These are phyloP conservation scores for Scophthalmus maximus DNA, from an alignment of 2,113 vertebrate genomes.

Conservation along the genomic window DNA sequence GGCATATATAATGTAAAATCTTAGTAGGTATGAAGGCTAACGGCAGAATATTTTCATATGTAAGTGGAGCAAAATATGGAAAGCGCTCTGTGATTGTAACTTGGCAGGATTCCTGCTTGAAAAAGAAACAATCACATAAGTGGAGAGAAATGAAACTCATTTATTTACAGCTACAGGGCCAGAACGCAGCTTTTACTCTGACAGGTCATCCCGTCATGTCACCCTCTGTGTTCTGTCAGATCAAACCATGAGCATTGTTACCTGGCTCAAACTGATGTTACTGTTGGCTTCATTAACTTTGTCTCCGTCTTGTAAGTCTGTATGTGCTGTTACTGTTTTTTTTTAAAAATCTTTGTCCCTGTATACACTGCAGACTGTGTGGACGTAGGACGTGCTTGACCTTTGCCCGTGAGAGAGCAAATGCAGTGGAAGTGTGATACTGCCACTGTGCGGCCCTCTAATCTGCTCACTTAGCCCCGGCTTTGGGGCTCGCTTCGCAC, in stretches of 20 bases:
- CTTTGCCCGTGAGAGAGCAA: conserved; percentile 49
- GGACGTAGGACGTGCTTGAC: conserved; percentile 50
- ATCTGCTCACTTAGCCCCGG: conserved; percentile 68
- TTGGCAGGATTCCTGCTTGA: not conserved
- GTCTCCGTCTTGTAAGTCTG: conserved; percentile 16
- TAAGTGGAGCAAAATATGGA: not conserved
- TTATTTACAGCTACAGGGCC: not conserved
- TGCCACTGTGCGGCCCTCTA: conserved; percentile 53
- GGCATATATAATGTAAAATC: no score
- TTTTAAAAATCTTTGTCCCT: no score
- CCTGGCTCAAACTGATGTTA: conserved; percentile 15
- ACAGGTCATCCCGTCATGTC: not conserved
- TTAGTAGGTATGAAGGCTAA: not conserved
- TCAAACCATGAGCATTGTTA: conserved; percentile 1
- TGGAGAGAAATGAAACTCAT: not conserved
- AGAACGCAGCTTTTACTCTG: not conserved
- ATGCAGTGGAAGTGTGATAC: conserved; percentile 48
- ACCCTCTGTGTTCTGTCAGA: conserved; percentile 14
- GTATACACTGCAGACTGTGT: conserved; percentile 2
- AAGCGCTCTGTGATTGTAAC: not conserved
- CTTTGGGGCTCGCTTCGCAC: conserved; percentile 58
- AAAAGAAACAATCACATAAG: not conserved
- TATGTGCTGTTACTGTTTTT: conserved; percentile 9
- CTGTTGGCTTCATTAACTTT: conserved; percentile 30
- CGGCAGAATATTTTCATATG: not conserved